phyloP scores from a whole-genome alignment of 2,797 vertebrate species.

The Trachops cirrhosus region DNA sequence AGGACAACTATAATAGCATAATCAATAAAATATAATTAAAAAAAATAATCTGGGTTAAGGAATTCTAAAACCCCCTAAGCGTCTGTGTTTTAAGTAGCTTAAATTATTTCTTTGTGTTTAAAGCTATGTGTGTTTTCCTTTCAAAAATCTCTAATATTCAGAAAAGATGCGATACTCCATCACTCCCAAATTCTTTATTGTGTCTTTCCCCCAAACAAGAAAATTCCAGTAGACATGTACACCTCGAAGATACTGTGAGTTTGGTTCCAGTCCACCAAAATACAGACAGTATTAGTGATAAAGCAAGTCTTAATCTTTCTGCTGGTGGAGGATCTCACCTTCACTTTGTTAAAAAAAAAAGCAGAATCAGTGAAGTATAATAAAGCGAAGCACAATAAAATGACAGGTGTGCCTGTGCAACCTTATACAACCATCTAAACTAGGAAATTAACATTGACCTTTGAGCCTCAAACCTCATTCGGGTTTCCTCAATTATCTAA shows the following conservation, averaged over 20 bases:
- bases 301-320: background rate
- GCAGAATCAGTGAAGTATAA: background rate
- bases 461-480: background rate
- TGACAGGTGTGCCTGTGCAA: background rate
- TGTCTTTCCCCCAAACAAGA: background rate
- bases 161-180: background rate
- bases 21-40: no score
- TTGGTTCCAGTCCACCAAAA: background rate
- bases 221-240: background rate
- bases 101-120: background rate
- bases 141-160: background rate
- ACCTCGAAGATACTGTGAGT: background rate
- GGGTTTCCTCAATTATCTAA: background rate
- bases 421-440: background rate
- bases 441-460: background rate
- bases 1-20: no score
- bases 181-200: background rate
- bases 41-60: background rate
- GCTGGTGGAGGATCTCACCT: background rate
- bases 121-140: background rate
- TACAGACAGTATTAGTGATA: background rate
- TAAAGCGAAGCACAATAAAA: background rate
- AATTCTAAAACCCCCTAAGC: background rate
- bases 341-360: background rate
- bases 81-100: background rate